Percentiles rank a stretch among this genome's conserved stretches.
Conservation (phyloP, 2,797 vertebrate species). For the Chloroceryle inda region DNA sequence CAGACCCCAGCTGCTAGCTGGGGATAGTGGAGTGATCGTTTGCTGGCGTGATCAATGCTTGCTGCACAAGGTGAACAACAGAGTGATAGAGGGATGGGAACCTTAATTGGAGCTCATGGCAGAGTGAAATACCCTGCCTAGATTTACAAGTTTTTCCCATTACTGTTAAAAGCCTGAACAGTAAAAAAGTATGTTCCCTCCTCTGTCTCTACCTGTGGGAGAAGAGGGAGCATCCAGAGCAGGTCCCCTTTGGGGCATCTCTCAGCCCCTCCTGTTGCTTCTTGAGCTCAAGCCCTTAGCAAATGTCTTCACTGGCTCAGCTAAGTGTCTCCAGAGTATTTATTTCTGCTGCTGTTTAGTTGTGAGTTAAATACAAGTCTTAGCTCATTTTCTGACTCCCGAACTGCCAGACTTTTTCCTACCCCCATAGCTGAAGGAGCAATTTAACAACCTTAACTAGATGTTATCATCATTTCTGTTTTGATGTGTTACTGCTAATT, state of each 20-base stretch:
- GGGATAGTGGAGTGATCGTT: background rate
- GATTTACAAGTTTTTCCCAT: background rate
- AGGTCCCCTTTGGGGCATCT: background rate
- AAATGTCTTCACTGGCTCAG: background rate
- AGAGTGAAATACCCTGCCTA: background rate
- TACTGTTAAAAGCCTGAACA: background rate
- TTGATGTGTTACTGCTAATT: constrained; percentile 73
- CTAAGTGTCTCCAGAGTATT: background rate
- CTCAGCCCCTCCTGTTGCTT: background rate
- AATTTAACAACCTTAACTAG: constrained; percentile 75
- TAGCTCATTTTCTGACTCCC: constrained; percentile 20
- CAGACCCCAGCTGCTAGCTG: background rate
- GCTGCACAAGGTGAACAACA: background rate
- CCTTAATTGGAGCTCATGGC: background rate
- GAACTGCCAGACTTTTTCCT: constrained; percentile 33
- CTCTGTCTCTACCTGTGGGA: background rate
- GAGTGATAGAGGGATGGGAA: background rate
- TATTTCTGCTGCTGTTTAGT: constrained; percentile 34
- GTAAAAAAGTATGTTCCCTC: background rate
- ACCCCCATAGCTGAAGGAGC: constrained; percentile 49
- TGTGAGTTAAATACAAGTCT: constrained; percentile 35
- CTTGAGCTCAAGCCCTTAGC: background rate
- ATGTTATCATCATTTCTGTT: constrained; percentile 64
- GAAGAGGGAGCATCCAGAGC: background rate
- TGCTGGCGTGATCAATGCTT: background rate